phyloP scores from a whole-genome alignment of 2,113 vertebrate genomes.

The Strigops habroptila region DNA sequence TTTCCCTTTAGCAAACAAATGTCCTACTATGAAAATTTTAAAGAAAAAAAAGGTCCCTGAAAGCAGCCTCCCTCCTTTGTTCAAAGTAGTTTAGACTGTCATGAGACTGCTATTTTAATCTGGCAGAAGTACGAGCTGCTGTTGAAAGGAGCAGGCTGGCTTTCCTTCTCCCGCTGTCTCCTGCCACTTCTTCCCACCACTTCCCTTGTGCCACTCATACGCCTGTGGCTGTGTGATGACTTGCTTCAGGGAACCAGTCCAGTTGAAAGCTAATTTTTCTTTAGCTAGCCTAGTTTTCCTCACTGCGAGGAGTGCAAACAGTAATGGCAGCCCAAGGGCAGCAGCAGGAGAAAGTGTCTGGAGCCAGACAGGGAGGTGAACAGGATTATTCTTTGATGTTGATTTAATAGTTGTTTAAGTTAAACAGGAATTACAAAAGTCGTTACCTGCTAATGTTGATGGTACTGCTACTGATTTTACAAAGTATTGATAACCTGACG shows the following conservation, averaged over 20 bases:
- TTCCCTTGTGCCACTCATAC: not conserved
- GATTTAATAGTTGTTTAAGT: not conserved
- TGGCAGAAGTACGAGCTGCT: not conserved
- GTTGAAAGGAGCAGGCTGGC: not conserved
- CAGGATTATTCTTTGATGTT: not conserved
- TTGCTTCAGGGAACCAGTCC: not conserved
- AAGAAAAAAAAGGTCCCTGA: not conserved
- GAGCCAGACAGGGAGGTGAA: not conserved
- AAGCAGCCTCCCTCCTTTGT: not conserved
- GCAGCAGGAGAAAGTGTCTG: not conserved
- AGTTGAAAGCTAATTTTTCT: not conserved
- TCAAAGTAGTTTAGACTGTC: not conserved
- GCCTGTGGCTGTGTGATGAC: not conserved
- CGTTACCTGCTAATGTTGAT: not conserved
- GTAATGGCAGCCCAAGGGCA: not conserved
- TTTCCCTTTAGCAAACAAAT: not conserved
- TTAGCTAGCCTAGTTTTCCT: not conserved
- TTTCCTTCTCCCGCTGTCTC: not conserved
- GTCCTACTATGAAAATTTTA: not conserved
- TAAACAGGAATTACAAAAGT: not conserved
- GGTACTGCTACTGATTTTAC: not conserved
- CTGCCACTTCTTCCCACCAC: not conserved
- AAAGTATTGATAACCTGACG: not conserved
- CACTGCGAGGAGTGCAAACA: not conserved
- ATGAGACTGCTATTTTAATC: not conserved